Evolutionary conservation across 2,888 invertebrate species (phyloP).

Genomic region (Xylota sylvarum): DNA sequence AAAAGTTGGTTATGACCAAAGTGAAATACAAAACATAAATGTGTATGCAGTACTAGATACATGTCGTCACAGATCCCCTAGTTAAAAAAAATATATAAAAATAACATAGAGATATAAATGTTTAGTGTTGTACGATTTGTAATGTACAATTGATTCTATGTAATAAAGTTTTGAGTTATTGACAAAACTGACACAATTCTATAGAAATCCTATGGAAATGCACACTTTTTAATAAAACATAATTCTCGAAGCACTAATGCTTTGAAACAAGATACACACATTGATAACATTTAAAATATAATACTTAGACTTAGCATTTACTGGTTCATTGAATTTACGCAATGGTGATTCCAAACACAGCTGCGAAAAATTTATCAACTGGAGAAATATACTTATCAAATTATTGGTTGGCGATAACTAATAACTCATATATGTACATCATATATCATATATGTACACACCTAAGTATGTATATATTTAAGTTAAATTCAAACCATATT

Average conservation of each 20-base stretch:
- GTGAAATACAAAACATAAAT: not conserved
- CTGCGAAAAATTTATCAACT: too few relatives aligned
- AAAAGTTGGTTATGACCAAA: slow-evolving; percentile 17
- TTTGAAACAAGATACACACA: not conserved
- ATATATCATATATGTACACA: too few relatives aligned
- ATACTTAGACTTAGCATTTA: too few relatives aligned
- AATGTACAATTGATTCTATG: not conserved
- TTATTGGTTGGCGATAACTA: too few relatives aligned
- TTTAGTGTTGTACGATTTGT: slow-evolving; percentile 9
- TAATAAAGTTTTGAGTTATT: slow-evolving; percentile 17
- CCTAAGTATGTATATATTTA: too few relatives aligned
- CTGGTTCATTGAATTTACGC: too few relatives aligned
- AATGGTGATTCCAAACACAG: too few relatives aligned
- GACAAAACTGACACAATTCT: not conserved
- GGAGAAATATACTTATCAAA: too few relatives aligned
- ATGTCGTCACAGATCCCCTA: slow-evolving; percentile 30
- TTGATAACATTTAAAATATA: too few relatives aligned
- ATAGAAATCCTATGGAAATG: not conserved
- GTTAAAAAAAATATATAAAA: not conserved
- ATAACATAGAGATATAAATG: not conserved
- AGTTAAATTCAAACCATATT: too few relatives aligned
- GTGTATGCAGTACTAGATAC: slow-evolving; percentile 40
- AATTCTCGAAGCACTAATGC: not conserved
- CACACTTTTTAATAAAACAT: not conserved
- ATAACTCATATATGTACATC: too few relatives aligned